Base-by-base conservation (phyloP, 2,888 invertebrate genomes). In the Halictus ligatus region DNA sequence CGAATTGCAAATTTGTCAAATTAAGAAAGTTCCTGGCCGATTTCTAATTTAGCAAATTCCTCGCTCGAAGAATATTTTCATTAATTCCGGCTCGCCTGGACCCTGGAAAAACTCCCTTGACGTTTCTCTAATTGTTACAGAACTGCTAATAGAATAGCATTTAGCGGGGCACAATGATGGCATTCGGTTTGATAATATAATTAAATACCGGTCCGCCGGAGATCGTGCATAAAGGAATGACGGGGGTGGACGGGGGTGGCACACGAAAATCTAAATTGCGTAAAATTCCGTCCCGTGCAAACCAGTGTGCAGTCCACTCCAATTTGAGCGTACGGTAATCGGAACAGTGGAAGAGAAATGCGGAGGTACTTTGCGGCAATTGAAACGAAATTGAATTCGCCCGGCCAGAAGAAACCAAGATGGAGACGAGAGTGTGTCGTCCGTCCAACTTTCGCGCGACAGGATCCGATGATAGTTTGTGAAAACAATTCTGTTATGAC, bases 351-450 rank as follows among this genome's bases (percentile, higher is more conserved):
- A 81, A 75, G 82, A 84, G 84, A 89, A 89, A 86, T 54, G 83
- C 86, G 83, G 75, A 84, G 88, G 80, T 85, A 81, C 81, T 83
- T 81, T 58, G 72, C 48, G 72, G 77, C 84, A 89, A 89, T 89
- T 83, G 87, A 85, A 87, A 82, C 72, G 78, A 87, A 90, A 90
- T 85, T 84, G 85, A 85, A 88, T 83, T 90, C 80, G 58, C 54
- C 54, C 71, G 43, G 6, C 71, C 64, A 75, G 86, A 88, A 83
- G 76, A 84, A 87, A 84, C 78, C 81, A 73, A 84, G 76, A 83
- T 75, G 76, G 72, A 79, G 81, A 64, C 64, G 15, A 7, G 15
- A 54, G 58, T 15, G 29, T 72, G 64, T 76, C 74, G 50, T 21
- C 54, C 21, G 78, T 77, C 35, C 83, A 83, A 89, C 82, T 88